Evolutionary conservation across 2,797 vertebrate genomes (phyloP), one percentile per base, ranked within the genome.

Genomic region (Microcaecilia unicolor): DNA sequence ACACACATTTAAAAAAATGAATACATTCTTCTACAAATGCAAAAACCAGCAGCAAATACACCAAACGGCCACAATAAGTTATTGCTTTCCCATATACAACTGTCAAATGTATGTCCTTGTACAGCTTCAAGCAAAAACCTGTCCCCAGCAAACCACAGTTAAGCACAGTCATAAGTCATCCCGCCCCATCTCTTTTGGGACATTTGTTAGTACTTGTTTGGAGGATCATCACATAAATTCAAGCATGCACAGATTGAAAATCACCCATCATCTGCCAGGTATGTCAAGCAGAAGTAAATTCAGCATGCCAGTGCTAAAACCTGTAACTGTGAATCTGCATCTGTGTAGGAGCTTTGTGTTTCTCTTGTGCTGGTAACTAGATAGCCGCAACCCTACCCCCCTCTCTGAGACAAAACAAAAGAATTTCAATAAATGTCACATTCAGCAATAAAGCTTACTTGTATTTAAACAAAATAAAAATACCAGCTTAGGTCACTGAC

Each of bases 371-470:
- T 57, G 70, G 51, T 68, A 47, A 62, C 64, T n/a, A 76, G 66
- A 60, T 72, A 69, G 63, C 56, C n/a, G n/a, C n/a, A n/a, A n/a
- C 48, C 69, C 55, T 50, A 48, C 24, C 44, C 66, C 31, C 65
- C 68, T 68, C n/a, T n/a, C n/a, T n/a, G n/a, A n/a, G n/a, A n/a
- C n/a, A n/a, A n/a, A n/a, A n/a, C n/a, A 60, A 72, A 76, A 68
- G 68, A 72, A 79, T 83, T 82, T 76, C 69, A 82, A 68, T 80
- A 79, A 80, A 74, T 70, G 70, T 71, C 72, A 70, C 49, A 49
- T 70, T 69, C 67, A 63, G 52, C 58, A 67, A 56, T 31, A 61
- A 36, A 40, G 46, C 55, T 62, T 67, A 63, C 63, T 64, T 58
- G n/a, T n/a, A n/a, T n/a, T n/a, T n/a, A n/a, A n/a, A n/a, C n/a